These are phyloP conservation scores for Barbus barbus DNA, from an alignment of 2,113 vertebrate genomes.

Conservation along the genomic window DNA sequence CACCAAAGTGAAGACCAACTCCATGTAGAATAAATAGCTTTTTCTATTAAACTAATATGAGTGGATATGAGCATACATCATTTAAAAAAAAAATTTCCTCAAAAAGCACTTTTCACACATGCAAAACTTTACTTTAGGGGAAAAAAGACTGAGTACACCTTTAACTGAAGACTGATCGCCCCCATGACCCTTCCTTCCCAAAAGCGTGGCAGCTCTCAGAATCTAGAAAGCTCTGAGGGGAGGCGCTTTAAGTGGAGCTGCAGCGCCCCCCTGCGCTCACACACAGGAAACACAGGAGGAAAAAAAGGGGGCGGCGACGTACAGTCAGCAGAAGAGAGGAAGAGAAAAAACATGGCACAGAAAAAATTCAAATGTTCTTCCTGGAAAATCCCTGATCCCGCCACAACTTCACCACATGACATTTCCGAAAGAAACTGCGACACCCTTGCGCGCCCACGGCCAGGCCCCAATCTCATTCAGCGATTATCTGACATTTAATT, in stretches of 20 bases:
- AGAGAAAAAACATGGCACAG: conserved; percentile 57
- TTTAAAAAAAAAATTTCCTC: background rate
- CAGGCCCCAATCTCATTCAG: conserved; percentile 52
- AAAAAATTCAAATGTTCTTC: conserved; percentile 78
- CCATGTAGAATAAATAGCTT: background rate
- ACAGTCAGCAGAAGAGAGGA: conserved; percentile 61
- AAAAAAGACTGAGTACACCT: background rate
- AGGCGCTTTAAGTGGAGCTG: background rate
- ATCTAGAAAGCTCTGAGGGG: background rate
- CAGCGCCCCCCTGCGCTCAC: conserved; percentile 58
- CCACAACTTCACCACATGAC: conserved; percentile 81
- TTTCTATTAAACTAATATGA: background rate
- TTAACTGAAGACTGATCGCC: background rate
- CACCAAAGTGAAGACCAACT: background rate
- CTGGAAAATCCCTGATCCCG: conserved; percentile 77
- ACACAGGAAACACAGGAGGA: background rate
- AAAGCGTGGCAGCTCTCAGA: background rate
- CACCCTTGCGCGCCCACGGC: conserved; percentile 51
- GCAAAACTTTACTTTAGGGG: background rate
- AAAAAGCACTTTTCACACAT: background rate
- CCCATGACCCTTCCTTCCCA: background rate
- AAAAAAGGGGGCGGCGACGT: conserved; percentile 49
- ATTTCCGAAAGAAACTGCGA: conserved; percentile 71
- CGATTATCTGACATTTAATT: background rate
- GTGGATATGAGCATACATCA: background rate